Conservation (phyloP, 2,113 vertebrate genomes). For the Corythoichthys haematopterus region DNA sequence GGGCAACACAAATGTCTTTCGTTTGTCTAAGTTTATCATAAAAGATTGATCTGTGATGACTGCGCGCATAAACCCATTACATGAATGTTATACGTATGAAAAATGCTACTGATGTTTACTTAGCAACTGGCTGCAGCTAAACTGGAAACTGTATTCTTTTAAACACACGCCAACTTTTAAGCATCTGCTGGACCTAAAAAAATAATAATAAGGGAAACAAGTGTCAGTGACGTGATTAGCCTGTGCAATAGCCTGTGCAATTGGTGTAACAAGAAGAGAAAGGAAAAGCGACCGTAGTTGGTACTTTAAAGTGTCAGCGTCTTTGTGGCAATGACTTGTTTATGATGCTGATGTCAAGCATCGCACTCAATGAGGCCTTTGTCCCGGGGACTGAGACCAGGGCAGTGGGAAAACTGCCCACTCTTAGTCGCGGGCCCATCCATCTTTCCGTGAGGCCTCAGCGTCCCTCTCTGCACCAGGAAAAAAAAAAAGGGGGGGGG, state of each 20-base stretch:
- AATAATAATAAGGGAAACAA: constrained; percentile 64
- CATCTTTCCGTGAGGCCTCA: constrained; percentile 86
- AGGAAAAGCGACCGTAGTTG: constrained; percentile 79
- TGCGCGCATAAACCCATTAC: background rate
- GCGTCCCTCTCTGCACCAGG: constrained; percentile 70
- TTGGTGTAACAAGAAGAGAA: constrained; percentile 75
- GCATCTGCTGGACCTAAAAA: constrained; percentile 43
- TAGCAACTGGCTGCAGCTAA: constrained; percentile 22
- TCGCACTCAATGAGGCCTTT: constrained; percentile 97
- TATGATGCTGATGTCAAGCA: constrained; percentile 99
- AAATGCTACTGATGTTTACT: background rate
- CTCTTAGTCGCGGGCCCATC: constrained; percentile 91
- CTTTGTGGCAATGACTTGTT: constrained; percentile 96
- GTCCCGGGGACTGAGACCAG: constrained; percentile 86
- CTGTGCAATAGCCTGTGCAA: constrained; percentile 76
- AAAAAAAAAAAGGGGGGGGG: background rate
- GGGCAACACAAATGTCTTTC: background rate
- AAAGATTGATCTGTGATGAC: background rate
- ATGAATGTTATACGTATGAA: background rate
- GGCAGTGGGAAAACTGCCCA: constrained; percentile 97
- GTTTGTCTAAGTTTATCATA: background rate
- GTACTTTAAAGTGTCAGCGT: constrained; percentile 95
- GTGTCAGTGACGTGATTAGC: constrained; percentile 79
- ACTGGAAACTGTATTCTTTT: constrained; percentile 70
- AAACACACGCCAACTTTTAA: no score